Evolutionary conservation across 2,113 vertebrate genomes (phyloP), one percentile per base, ranked within the genome.

Genomic region (Marcusenius ussheri): DNA sequence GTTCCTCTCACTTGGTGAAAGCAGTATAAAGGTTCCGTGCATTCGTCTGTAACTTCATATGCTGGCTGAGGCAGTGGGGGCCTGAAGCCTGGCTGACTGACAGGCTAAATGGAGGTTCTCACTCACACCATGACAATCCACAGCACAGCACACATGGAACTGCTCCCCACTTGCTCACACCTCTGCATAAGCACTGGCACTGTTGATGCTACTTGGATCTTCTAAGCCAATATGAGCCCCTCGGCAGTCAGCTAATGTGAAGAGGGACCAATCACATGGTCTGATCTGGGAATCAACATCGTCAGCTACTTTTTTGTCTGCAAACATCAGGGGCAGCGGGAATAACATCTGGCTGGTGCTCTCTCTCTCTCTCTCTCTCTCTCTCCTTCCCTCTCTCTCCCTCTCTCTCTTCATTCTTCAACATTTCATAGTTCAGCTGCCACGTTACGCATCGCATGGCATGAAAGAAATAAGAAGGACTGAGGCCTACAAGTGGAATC

Each of bases 381-480:
- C 70, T 4, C 7, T 46, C 70, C 27, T 2, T 35, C 31, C 15
- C 70, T 31, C 3, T 7, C 70, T 39, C 27, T 53, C 70, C 21
- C 66, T 53, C 15, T 21, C 47, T 53, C 47, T 80, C 70, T 89
- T 27, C 24, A 74, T 70, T n/a, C 47, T 56, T 84, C 24, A 45
- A 45, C 42, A 46, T 88, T 47, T 70, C 88, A 47, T 24, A 42
- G 21, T 88, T 50, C 45, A 88, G 39, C 35, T 58, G 93, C 92
- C 91, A 93, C 91, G 92, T 93, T 91, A 93, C 91, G 93, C 93
- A 91, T 70, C 94, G 96, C 95, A 96, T 96, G 95, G 95, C 95
- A 95, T 95, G 94, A 95, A 93, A 90, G 90, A 92, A 93, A 93
- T 90, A 77, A n/a, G 8, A 6, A 46, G n/a, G 66, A n/a, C 39